These are phyloP conservation scores for Zygothrica quintamaculata DNA, from an alignment of 2,888 invertebrate genomes.

Conservation along the genomic window DNA sequence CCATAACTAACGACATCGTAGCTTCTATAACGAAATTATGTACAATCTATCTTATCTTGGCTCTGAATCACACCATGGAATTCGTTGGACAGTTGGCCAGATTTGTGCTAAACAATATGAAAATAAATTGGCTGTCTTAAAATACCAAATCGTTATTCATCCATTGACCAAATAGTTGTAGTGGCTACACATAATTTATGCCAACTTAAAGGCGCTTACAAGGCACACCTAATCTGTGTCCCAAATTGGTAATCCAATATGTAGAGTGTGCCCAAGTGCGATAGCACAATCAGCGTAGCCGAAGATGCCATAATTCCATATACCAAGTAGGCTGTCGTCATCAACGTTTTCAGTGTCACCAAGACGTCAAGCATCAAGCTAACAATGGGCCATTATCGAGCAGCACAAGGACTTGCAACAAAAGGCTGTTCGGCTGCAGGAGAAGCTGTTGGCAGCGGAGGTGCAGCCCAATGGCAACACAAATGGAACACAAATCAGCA, in stretches of 20 bases:
- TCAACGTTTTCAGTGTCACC: slow-evolving; percentile 10
- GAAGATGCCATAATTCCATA: slow-evolving; percentile 14
- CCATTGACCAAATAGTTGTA: no score
- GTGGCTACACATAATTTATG: no score
- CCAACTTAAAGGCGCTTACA: slow-evolving; percentile 8
- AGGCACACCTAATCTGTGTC: slow-evolving; percentile 27
- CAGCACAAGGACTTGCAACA: slow-evolving; percentile 57
- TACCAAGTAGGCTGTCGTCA: slow-evolving; percentile 42
- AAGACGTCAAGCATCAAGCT: slow-evolving; percentile 57
- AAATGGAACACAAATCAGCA: slow-evolving; percentile 54
- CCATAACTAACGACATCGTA: slow-evolving; percentile 16
- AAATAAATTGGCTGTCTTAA: no score
- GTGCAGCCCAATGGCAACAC: slow-evolving; percentile 11
- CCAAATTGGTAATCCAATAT: slow-evolving; percentile 40
- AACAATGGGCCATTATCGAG: slow-evolving; percentile 75
- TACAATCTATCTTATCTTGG: no score
- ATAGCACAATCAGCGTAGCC: slow-evolving; percentile 42
- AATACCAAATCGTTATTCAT: no score
- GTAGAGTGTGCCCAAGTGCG: slow-evolving; percentile 38
- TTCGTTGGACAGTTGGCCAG: no score
- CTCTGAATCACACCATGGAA: no score
- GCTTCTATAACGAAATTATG: slow-evolving; percentile 34
- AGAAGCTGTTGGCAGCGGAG: not conserved
- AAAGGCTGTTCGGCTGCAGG: not conserved
- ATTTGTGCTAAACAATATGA: no score